A percentile compares a stretch with the other conserved stretches of the same genome.
phyloP scores from a whole-genome alignment of 1,140 invertebrate species.

The Tenebrio molitor region DNA sequence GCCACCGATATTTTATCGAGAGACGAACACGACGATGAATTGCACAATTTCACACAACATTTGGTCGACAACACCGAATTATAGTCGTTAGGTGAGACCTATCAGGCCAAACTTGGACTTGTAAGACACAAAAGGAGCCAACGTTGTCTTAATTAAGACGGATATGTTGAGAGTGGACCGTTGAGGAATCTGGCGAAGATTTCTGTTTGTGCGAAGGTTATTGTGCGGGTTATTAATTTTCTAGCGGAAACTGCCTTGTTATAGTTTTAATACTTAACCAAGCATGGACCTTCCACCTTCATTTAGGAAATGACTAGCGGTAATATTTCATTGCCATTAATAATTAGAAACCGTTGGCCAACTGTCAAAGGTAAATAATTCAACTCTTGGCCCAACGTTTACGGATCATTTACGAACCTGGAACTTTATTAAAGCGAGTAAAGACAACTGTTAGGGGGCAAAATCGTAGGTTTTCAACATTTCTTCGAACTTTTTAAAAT shows the following conservation, averaged over 20 bases:
- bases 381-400: no score
- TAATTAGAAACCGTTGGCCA: conserved; percentile 34
- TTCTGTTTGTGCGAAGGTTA: conserved; percentile 8
- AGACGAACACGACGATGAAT: background rate
- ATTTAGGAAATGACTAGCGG: conserved; percentile 35
- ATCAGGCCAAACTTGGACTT: background rate
- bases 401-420: no score
- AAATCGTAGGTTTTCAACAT: no score
- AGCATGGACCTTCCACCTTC: conserved; percentile 27
- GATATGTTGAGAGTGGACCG: background rate
- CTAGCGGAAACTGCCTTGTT: conserved; percentile 35
- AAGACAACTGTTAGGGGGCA: no score
- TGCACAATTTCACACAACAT: conserved; percentile 11
- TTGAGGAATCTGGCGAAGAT: no score
- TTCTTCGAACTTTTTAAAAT: no score
- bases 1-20: background rate
- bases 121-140: background rate
- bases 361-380: conserved; percentile 35
- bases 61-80: conserved; percentile 13
- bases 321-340: conserved; percentile 40
- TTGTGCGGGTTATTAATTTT: conserved; percentile 14
- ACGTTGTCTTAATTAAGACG: background rate
- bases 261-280: conserved; percentile 39
- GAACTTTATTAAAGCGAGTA: no score
- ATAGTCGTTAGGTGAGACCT: conserved; percentile 6